Evolutionary conservation across 1,140 invertebrate species (phyloP).

Genomic region (Lepidotrigona ventralis): DNA sequence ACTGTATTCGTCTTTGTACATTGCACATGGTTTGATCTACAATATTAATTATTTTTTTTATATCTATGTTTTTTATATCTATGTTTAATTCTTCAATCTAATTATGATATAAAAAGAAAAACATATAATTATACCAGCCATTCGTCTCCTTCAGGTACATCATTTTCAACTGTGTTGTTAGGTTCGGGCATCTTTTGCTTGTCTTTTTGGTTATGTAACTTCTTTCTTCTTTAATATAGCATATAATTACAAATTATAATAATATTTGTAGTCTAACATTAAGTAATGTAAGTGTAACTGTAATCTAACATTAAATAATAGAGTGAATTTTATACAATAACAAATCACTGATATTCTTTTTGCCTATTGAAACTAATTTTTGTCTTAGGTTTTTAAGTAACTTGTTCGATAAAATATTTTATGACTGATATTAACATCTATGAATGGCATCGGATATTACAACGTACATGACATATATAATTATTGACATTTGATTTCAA

Average conservation of each 20-base stretch:
- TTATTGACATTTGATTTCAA: neutral
- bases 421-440: too few species aligned
- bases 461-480: neutral
- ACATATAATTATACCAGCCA: slow-evolving; percentile 50
- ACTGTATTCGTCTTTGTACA: slow-evolving; percentile 89
- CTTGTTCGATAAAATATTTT: neutral
- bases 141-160: neutral
- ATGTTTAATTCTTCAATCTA: neutral
- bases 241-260: neutral
- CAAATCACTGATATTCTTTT: neutral
- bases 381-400: too few species aligned
- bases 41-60: neutral
- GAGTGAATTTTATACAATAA: neutral
- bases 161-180: neutral
- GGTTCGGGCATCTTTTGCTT: slow-evolving; percentile 14
- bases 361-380: neutral
- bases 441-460: neutral
- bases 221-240: neutral
- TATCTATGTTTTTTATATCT: neutral
- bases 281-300: too few species aligned
- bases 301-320: neutral
- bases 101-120: neutral
- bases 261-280: neutral
- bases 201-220: neutral
- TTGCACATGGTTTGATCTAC: slow-evolving; percentile 86